Conservation (phyloP, 2,888 invertebrate species). For the Hyposoter didymator region DNA sequence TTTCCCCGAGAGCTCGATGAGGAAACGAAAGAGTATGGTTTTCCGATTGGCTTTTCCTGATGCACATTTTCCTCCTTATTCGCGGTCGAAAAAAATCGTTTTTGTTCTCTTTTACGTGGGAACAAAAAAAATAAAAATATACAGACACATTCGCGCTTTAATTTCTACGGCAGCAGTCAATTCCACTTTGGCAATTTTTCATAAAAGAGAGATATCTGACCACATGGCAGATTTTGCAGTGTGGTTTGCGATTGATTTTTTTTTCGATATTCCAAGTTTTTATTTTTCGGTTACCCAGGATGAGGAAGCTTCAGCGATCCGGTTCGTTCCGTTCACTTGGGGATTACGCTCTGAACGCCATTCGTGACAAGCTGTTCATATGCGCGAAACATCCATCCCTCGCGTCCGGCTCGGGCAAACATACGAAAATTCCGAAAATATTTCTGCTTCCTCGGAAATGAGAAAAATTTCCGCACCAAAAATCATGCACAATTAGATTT, state of each 20-base stretch:
- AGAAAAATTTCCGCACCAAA: background rate
- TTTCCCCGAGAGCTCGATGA: background rate
- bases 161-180: slow-evolving; percentile 28
- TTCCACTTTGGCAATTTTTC: slow-evolving; percentile 36
- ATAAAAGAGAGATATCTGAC: slow-evolving; percentile 19
- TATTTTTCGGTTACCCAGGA: slow-evolving; percentile 18
- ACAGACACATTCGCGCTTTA: background rate
- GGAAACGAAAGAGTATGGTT: background rate
- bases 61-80: background rate
- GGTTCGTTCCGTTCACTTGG: slow-evolving; percentile 21
- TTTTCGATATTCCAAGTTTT: slow-evolving; percentile 17
- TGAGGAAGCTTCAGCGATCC: slow-evolving; percentile 26
- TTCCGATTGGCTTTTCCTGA: background rate
- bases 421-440: background rate
- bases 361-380: slow-evolving; percentile 10
- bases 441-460: background rate
- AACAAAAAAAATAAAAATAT: no score
- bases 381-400: background rate
- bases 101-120: background rate
- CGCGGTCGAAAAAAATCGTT: background rate
- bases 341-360: slow-evolving; percentile 15
- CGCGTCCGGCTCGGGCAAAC: background rate
- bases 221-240: slow-evolving; percentile 11
- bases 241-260: background rate
- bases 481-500: background rate